These are phyloP conservation scores for Scotopteryx bipunctaria DNA, from an alignment of 2,888 invertebrate species.

Conservation along the genomic window DNA sequence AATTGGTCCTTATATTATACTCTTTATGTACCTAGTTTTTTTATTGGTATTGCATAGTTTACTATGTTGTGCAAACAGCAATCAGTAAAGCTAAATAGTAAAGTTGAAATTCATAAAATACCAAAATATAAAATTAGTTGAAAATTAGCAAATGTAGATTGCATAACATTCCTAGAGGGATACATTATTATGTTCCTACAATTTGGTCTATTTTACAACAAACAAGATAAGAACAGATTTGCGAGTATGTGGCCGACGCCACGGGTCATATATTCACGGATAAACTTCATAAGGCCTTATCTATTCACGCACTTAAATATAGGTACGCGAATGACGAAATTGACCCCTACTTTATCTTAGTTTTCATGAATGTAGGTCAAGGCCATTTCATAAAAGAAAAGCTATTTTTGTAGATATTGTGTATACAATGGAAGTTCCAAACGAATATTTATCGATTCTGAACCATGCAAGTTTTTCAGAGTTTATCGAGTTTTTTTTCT, in stretches of 20 bases:
- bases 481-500: no score
- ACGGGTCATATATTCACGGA: slow-evolving; percentile 35
- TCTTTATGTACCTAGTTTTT: no score
- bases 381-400: slow-evolving; percentile 31
- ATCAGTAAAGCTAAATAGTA: neutral
- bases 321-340: slow-evolving; percentile 32
- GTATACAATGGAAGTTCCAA: neutral
- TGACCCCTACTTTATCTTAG: slow-evolving; percentile 31
- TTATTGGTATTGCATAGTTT: no score
- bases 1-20: neutral
- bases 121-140: neutral
- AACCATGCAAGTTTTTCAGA: no score
- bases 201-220: slow-evolving; percentile 27
- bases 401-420: neutral
- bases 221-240: slow-evolving; percentile 29
- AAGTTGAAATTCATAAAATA: neutral
- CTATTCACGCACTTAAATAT: slow-evolving; percentile 32
- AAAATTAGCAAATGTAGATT: slow-evolving; percentile 16
- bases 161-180: slow-evolving; percentile 23
- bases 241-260: slow-evolving; percentile 18
- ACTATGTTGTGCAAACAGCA: no score
- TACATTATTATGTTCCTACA: slow-evolving; percentile 2
- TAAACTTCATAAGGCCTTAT: slow-evolving; percentile 34
- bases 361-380: slow-evolving; percentile 37
- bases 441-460: no score